phyloP scores from a whole-genome alignment of 2,113 vertebrate genomes.

The Mus pahari region DNA sequence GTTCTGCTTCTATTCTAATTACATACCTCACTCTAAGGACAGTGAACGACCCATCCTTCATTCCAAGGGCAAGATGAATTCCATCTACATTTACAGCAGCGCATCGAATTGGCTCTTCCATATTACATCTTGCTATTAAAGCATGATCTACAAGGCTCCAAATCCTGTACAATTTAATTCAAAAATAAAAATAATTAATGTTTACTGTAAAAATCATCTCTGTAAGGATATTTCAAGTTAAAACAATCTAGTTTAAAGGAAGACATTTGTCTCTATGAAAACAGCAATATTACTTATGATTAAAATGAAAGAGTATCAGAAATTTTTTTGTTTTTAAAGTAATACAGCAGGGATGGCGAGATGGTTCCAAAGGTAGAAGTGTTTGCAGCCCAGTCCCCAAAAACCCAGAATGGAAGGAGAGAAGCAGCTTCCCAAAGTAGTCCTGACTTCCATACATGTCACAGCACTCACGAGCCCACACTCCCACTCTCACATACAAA shows the following conservation, averaged over 20 bases:
- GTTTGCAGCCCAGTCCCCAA: neutral
- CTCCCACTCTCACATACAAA: neutral
- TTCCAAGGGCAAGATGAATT: slow-evolving; percentile 97
- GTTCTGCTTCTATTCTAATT: neutral
- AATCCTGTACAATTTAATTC: slow-evolving; percentile 88
- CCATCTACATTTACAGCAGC: slow-evolving; percentile 97
- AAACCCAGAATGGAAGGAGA: no score
- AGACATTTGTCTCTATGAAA: slow-evolving; percentile 44
- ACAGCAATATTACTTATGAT: neutral
- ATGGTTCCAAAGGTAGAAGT: neutral
- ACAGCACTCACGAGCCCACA: neutral
- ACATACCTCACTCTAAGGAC: slow-evolving; percentile 96
- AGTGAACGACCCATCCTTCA: slow-evolving; percentile 99
- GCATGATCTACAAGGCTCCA: slow-evolving; percentile 99
- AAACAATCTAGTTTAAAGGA: slow-evolving; percentile 26
- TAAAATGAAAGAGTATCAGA: slow-evolving; percentile 1
- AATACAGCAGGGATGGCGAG: neutral
- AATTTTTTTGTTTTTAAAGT: slow-evolving; percentile 11
- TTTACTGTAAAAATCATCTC: neutral
- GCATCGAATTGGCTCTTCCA: slow-evolving; percentile 98
- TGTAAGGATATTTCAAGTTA: slow-evolving; percentile 19
- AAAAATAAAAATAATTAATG: slow-evolving; percentile 35
- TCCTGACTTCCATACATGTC: neutral
- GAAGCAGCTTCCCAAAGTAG: no score
- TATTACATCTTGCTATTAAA: slow-evolving; percentile 97